Evolutionary conservation across 2,113 vertebrate genomes (phyloP), one percentile per base, ranked within the genome.

Genomic region (Istiophorus platypterus): DNA sequence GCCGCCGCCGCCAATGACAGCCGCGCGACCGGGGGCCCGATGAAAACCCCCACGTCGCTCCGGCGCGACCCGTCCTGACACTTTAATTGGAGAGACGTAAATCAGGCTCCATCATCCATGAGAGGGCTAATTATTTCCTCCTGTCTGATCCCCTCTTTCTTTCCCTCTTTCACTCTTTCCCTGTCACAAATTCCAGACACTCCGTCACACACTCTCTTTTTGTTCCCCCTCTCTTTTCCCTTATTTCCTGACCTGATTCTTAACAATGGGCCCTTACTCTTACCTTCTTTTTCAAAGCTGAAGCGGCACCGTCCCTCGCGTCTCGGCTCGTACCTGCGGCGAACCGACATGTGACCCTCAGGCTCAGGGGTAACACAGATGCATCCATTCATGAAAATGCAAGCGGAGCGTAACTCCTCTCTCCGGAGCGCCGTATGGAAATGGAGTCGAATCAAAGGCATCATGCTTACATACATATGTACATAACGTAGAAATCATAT

Each of bases 11-110:
- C 78, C 84, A 76, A 45, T 76, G 26, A 71, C 12, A 22, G 17
- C 52, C n/a, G 31, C 29, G 45, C 64, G 52, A n/a, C 74, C 66
- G 54, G 74, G 62, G 74, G 62, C 13, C 82, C 71, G 72, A 62
- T 88, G 63, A 84, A 80, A 76, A 59, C 58, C 84, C 62, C 84
- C 41, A 56, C 49, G 4, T 63, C 29, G 26, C 79, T 80, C 81
- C 18, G 22, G 29, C 31, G 73, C 31, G 73, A 61, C 68, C 76
- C 64, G 52, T 78, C 87, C 76, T 93, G 91, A 93, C 89, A 90
- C 84, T 93, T 95, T 94, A 90, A 93, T 85, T 91, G 86, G 80
- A 78, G 87, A 90, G 88, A 87, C 37, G 81, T 95, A 93, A 94
- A 93, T 95, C 93, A 88, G 76, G 69, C 80, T 76, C 73, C 51